Conservation (phyloP, 2,797 vertebrate species). For the Synaphobranchus kaupii region DNA sequence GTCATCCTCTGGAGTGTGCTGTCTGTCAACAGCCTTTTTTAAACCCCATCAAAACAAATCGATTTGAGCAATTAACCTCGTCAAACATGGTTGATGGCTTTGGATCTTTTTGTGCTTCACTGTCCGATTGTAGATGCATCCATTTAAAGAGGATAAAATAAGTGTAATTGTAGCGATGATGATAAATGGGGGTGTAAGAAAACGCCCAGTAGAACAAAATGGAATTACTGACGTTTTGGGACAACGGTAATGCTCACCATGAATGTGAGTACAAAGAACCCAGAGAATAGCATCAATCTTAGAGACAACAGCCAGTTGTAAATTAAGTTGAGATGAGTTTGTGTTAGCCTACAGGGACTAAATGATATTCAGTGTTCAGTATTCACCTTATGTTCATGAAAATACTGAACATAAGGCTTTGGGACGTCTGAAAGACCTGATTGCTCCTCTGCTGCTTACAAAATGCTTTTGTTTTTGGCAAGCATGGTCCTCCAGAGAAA, state of each 20-base stretch:
- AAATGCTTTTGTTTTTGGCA: slow-evolving; percentile 4
- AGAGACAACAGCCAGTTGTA: slow-evolving; percentile 57
- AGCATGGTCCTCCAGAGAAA: background rate
- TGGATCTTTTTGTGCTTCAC: slow-evolving; percentile 54
- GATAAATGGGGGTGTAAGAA: too few relatives aligned
- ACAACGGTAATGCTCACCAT: slow-evolving; percentile 57
- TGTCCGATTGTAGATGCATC: slow-evolving; percentile 54
- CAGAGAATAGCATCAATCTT: slow-evolving; percentile 66
- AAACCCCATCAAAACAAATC: slow-evolving; percentile 56
- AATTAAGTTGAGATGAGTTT: slow-evolving; percentile 61
- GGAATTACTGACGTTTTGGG: slow-evolving; percentile 67
- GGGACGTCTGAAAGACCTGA: background rate
- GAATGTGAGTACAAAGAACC: slow-evolving; percentile 63
- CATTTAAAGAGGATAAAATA: slow-evolving; percentile 56
- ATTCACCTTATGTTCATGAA: slow-evolving; percentile 11
- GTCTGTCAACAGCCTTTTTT: slow-evolving; percentile 32
- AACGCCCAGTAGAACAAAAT: slow-evolving; percentile 67
- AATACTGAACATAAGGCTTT: background rate
- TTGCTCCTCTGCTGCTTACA: background rate
- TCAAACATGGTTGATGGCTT: slow-evolving; percentile 46
- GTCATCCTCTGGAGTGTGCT: background rate
- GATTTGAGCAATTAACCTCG: slow-evolving; percentile 61
- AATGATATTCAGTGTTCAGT: background rate
- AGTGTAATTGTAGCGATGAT: slow-evolving; percentile 68
- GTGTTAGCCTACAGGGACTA: slow-evolving; percentile 22